Percentiles rank a stretch among this genome's conserved stretches.
Evolutionary conservation across 2,888 invertebrate genomes (phyloP).

Genomic region (Melinaea marsaeus): DNA sequence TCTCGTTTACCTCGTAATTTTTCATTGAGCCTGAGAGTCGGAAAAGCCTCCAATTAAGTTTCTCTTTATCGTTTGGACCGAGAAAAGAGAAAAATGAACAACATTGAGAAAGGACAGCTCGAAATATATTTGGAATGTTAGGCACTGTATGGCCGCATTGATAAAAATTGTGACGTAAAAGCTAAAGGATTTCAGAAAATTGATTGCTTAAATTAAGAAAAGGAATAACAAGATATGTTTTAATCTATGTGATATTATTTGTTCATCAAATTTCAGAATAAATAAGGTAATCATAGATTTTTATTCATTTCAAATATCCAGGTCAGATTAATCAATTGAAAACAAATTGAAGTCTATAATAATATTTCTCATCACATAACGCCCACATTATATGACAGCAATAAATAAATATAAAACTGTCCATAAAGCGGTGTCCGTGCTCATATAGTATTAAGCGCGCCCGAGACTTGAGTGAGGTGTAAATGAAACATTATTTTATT

Average conservation of each 20-base stretch:
- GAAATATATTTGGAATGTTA: slow-evolving; percentile 11
- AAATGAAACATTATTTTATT: slow-evolving; percentile 70
- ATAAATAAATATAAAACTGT: slow-evolving; percentile 7
- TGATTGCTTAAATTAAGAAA: no score
- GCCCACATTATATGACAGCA: slow-evolving; percentile 5
- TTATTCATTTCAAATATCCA: background rate
- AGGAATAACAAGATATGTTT: no score
- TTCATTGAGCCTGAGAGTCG: slow-evolving; percentile 76
- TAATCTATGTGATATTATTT: no score
- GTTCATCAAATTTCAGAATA: no score
- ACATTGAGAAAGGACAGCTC: slow-evolving; percentile 62
- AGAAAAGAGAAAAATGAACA: slow-evolving; percentile 71
- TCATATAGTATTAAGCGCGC: slow-evolving; percentile 17
- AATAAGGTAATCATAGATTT: no score
- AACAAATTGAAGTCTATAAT: background rate
- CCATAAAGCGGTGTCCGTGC: slow-evolving; percentile 3
- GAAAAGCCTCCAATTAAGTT: slow-evolving; percentile 77
- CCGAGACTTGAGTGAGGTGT: slow-evolving; percentile 49
- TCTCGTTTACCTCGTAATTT: slow-evolving; percentile 77
- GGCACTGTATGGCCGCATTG: slow-evolving; percentile 11
- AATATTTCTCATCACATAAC: slow-evolving; percentile 3
- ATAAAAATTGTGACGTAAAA: no score
- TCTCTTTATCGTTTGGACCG: slow-evolving; percentile 72
- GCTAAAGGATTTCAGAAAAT: no score
- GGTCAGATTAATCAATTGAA: background rate